Evolutionary conservation across 2,888 invertebrate species (phyloP), one percentile per base, ranked within the genome.

Genomic region (Rhynchonema sp.): DNA sequence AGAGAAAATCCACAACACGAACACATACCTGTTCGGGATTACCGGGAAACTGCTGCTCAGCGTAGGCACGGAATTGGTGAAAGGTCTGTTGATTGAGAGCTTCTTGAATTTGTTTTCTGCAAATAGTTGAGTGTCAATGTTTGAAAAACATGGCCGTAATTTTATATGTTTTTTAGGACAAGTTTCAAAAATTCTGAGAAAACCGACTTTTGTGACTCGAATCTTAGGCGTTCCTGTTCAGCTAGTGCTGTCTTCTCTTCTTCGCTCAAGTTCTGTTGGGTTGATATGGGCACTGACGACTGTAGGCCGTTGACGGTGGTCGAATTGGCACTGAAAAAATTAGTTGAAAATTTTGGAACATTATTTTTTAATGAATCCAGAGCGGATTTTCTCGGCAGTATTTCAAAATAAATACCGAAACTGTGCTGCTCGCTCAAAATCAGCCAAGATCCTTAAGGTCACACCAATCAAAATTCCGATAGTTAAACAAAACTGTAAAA

Each of bases 81-180:
- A 84, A 91, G 17, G 79, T 79, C 65, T 79, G 79, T 69, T 88
- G 86, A 75, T 98, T 98, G 23, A 98, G 79, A 1, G 92, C 92
- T 73, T 92, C 90, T 76, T 96, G 89, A 70, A 98, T 86, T 75
- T 87, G 85, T 64, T 73, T 69, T 63, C 69, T 68, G 61, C 2
- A 65, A 60, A 28, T n/a, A n/a, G n/a, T n/a, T n/a, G n/a, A n/a
- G n/a, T n/a, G n/a, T n/a, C n/a, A n/a, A n/a, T n/a, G n/a, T n/a
- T n/a, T n/a, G n/a, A n/a, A n/a, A n/a, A n/a, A n/a, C n/a, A n/a
- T n/a, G n/a, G n/a, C n/a, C n/a, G 20, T 13, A 13, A 13, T 38
- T 13, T 9, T 38, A 38, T 13, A 38, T 38, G 9, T 38, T 38
- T 38, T 38, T 38, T 20, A 20, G 20, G 9, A 38, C 38, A 38